Base-by-base conservation (phyloP, 1,140 invertebrate species). In the Stenopsyche tienmushanensis region DNA sequence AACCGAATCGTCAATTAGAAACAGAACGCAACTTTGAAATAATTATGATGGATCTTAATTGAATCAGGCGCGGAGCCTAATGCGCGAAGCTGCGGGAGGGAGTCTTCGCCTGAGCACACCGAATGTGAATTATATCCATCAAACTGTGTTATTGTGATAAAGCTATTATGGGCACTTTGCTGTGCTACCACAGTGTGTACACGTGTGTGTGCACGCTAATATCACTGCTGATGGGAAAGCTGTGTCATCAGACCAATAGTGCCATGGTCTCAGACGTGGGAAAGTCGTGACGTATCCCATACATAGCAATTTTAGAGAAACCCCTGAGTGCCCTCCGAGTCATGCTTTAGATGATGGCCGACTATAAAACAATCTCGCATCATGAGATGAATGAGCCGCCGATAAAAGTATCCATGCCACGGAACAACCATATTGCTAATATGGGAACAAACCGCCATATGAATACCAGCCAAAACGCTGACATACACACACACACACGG, bases 11-110 rank as follows among this genome's bases (percentile, higher is more conserved):
- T 65, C 66, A 68, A 68, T 68, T 68, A 68, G 57, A 55, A 50
- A 55, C 66, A 50, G 53, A 67, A 67, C 57, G 58, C 50, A 55
- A 62, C 55, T 65, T 54, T 24, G 34, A 53, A 44, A 54, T 67
- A 68, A 68, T 68, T 68, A 65, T 68, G 66, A 68, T 68, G 66
- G 66, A 68, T 64, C 66, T 65, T 68, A 68, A 68, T 68, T 64
- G 66, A 68, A 64, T 67, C 62, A 53, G 62, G 47, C 53, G 66
- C 25, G 18, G 42, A 52, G 25, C n/a, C 15, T 47, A 23, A 20
- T 18, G 45, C 39, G 24, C 26, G 60, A 49, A 34, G 59, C 41
- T 47, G 59, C 23, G 1, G 20, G 1, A 18, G 53, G 49, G 65
- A 41, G 15, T 21, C 29, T 24, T 44, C n/a, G n/a, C n/a, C n/a